These are phyloP conservation scores for Tridacna crocea DNA, from an alignment of 2,888 invertebrate genomes.

Conservation along the genomic window DNA sequence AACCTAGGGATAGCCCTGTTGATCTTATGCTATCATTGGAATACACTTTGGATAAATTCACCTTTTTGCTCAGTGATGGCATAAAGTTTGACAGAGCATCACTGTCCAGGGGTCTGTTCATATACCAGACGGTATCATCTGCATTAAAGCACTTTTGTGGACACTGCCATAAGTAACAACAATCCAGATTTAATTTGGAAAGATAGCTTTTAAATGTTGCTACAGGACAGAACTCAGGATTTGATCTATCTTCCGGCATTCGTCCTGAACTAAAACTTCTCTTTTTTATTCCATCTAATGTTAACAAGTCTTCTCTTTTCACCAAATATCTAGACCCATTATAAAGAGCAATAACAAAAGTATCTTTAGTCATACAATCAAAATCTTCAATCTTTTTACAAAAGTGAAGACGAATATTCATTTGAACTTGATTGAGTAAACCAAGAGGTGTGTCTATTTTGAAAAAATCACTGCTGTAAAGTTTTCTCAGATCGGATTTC, in stretches of 20 bases:
- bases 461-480: conserved; percentile 8
- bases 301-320: not conserved
- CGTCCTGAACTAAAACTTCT: not conserved
- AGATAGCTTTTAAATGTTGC: conserved; percentile 46
- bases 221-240: conserved; percentile 48
- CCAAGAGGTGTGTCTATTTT: conserved; percentile 3
- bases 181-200: conserved; percentile 52
- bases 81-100: conserved; percentile 51
- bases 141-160: conserved; percentile 33
- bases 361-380: conserved; percentile 24
- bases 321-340: not conserved
- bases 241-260: not conserved
- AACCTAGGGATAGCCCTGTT: no score
- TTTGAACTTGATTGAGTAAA: conserved; percentile 19
- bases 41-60: not conserved
- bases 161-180: conserved; percentile 54
- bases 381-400: conserved; percentile 14
- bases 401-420: conserved; percentile 12
- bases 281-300: not conserved
- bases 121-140: conserved; percentile 43
- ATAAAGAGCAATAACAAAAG: conserved; percentile 10
- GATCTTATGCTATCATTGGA: no score
- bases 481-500: not conserved
- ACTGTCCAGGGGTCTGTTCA: conserved; percentile 47
- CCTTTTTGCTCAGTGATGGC: conserved; percentile 51